phyloP scores from a whole-genome alignment of 2,797 vertebrate species.

The Hippoglossus hippoglossus region DNA sequence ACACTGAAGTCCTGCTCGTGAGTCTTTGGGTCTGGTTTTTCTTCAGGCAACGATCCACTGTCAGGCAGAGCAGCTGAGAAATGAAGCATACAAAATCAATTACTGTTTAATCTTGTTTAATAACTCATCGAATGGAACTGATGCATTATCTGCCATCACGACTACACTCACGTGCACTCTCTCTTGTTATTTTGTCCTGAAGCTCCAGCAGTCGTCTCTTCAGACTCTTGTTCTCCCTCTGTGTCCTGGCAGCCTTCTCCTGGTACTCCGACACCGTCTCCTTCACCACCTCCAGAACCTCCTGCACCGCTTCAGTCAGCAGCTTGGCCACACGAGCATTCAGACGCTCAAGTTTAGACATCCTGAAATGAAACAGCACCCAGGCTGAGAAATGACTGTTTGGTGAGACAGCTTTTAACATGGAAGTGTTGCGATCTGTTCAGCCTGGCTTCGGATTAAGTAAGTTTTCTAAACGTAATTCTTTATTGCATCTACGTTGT shows the following conservation, averaged over 20 bases:
- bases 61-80: conserved; percentile 39
- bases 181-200: conserved; percentile 63
- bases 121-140: not conserved
- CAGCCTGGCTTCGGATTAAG: too few relatives aligned
- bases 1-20: conserved; percentile 26
- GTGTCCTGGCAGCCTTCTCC: conserved; percentile 78
- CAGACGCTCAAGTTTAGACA: conserved; percentile 82
- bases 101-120: not conserved
- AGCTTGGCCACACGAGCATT: conserved; percentile 79
- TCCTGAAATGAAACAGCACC: conserved; percentile 55
- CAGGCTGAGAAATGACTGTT: not conserved
- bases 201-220: conserved; percentile 78
- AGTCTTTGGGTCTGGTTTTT: conserved; percentile 10
- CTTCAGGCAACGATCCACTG: conserved; percentile 17
- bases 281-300: conserved; percentile 81
- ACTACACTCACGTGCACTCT: conserved; percentile 62
- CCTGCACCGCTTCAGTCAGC: conserved; percentile 74
- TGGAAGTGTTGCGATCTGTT: too few relatives aligned
- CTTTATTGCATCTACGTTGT: too few relatives aligned
- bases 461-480: too few relatives aligned
- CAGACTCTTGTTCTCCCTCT: conserved; percentile 81
- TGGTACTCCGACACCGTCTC: conserved; percentile 81
- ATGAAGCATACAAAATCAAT: conserved; percentile 4
- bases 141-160: not conserved
- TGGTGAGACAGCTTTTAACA: too few relatives aligned